phyloP scores from a whole-genome alignment of 2,888 invertebrate species.

The Euplexia lucipara region DNA sequence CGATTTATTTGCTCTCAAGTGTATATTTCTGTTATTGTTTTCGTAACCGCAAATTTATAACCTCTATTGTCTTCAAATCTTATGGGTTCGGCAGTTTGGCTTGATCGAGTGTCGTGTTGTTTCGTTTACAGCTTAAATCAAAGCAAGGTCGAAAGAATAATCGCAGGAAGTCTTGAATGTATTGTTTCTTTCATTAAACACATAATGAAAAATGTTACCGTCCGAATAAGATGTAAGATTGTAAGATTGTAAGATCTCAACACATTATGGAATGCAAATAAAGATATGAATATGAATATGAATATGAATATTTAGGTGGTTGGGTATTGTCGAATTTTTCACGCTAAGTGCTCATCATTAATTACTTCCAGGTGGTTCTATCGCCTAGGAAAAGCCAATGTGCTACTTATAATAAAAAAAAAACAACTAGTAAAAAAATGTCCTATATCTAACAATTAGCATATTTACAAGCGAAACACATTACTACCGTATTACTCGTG shows the following conservation, averaged over 20 bases:
- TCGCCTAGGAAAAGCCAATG: background rate
- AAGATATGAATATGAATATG: no score
- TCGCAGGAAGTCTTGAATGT: constrained; percentile 26
- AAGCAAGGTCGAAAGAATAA: constrained; percentile 25
- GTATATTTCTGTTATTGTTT: constrained; percentile 11
- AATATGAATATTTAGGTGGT: background rate
- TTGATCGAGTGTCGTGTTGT: constrained; percentile 36
- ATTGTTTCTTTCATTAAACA: constrained; percentile 14
- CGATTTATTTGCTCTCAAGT: no score
- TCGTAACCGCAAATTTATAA: constrained; percentile 23
- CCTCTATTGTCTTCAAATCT: constrained; percentile 25
- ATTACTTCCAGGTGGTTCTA: constrained; percentile 6
- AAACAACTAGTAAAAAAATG: background rate
- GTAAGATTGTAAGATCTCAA: no score
- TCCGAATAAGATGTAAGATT: no score
- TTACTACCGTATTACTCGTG: background rate
- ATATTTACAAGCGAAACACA: background rate
- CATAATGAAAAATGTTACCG: background rate
- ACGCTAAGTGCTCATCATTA: background rate
- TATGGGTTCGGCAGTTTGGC: constrained; percentile 36
- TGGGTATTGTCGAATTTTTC: no score
- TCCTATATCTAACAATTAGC: background rate
- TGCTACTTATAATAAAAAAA: background rate
- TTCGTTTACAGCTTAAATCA: constrained; percentile 7
- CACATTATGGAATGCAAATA: no score